Conservation (phyloP, 1,140 invertebrate genomes). For the Heliconius eleuchia region DNA sequence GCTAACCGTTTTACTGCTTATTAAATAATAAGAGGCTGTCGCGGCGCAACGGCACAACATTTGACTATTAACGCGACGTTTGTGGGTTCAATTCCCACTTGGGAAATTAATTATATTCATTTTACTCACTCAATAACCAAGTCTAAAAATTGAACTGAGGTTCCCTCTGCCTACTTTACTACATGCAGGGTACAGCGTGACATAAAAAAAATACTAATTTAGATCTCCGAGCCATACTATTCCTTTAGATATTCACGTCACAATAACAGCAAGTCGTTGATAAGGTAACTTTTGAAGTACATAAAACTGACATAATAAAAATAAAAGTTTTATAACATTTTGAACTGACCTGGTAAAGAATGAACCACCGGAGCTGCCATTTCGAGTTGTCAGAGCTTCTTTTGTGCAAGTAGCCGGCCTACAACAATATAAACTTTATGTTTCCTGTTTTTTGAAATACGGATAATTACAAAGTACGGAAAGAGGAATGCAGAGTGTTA, state of each 20-base stretch:
- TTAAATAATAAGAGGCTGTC: too few relatives aligned
- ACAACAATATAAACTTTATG: constrained; percentile 31
- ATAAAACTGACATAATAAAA: not conserved
- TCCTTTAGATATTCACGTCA: too few relatives aligned
- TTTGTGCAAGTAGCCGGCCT: constrained; percentile 92
- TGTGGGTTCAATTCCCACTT: not conserved
- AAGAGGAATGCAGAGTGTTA: not conserved
- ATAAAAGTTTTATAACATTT: not conserved
- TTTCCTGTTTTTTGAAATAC: not conserved
- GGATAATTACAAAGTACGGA: not conserved
- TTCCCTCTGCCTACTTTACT: not conserved
- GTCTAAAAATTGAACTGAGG: too few relatives aligned
- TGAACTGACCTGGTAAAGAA: constrained; percentile 90
- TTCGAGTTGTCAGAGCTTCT: constrained; percentile 91
- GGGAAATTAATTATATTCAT: too few relatives aligned
- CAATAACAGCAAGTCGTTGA: too few relatives aligned
- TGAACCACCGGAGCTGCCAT: constrained; percentile 95
- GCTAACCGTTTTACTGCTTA: too few relatives aligned
- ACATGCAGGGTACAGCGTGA: not conserved
- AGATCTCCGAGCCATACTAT: too few relatives aligned
- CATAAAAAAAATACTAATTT: not conserved
- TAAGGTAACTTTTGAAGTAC: too few relatives aligned
- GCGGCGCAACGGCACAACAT: not conserved
- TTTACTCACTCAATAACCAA: too few relatives aligned
- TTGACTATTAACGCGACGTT: not conserved